Base-by-base conservation (phyloP, 2,113 vertebrate genomes). In the Propithecus coquereli region DNA sequence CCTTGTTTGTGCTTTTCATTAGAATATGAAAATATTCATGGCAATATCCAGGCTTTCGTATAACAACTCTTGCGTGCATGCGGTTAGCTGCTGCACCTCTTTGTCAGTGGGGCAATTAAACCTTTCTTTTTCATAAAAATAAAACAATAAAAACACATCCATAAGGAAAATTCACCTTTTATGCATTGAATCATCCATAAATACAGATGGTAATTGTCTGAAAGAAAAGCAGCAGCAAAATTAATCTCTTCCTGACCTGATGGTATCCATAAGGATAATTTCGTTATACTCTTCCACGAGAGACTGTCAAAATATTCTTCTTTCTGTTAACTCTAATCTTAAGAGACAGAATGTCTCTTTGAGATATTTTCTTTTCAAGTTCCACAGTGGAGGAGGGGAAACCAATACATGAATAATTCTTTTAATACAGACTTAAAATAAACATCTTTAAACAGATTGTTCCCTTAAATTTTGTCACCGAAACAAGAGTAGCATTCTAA, bases 11-110 rank as follows among this genome's bases (percentile, higher is more conserved):
- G 98, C 95, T 98, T 97, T 98, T 98, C 97, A 95, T 98, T 98
- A 98, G 98, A 99, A 97, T 98, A 98, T 98, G 98, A 97, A 98
- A 98, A 98, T 98, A 98, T 98, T 98, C 98, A 98, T 98, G 98
- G 97, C 98, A 98, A 98, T 98, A 98, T 98, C 98, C 98, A 98
- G 98, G 98, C 98, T 98, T 98, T 98, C 98, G 43, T 97, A 95
- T 80, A 97, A 96, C 95, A 94, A 97, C 79, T 97, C 94, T 84
- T 80, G 43, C 94, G 80, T 95, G 94, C 94, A 84, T 40, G 91
- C 96, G 97, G 63, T 82, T 97, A 83, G 85, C 83, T 95, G 92
- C 96, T 90, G 82, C 92, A 96, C 95, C 40, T 6, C 84, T 96
- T 77, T 96, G 87, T 97, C 94, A 91, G 23, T 95, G 96, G 97